phyloP scores from a whole-genome alignment of 2,797 vertebrate genomes.

The Halcyon leucocephala region DNA sequence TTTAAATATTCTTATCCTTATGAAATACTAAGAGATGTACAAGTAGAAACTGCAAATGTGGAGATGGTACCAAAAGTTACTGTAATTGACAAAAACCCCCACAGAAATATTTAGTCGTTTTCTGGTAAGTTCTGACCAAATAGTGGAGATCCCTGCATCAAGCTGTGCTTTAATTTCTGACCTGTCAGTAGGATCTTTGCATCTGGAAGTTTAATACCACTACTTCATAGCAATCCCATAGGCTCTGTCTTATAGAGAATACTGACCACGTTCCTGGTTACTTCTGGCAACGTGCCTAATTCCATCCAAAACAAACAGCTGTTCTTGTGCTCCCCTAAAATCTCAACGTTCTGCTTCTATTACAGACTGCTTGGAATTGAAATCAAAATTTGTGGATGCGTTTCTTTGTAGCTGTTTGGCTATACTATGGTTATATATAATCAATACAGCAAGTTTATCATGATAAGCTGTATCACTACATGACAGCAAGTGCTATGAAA shows the following conservation, averaged over 20 bases:
- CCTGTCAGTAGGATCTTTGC: not conserved
- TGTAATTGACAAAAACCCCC: not conserved
- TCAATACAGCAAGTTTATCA: not conserved
- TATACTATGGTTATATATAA: not conserved
- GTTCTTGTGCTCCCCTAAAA: not conserved
- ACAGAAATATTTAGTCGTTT: not conserved
- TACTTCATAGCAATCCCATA: not conserved
- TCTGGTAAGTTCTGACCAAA: not conserved
- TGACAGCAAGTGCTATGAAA: not conserved
- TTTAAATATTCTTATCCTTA: not conserved
- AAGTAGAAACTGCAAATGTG: not conserved
- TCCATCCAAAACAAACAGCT: not conserved
- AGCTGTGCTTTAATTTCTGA: not conserved
- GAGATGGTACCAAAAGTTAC: not conserved
- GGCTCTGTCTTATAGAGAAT: not conserved
- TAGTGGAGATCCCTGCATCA: not conserved
- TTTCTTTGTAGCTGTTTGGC: not conserved
- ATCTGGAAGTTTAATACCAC: not conserved
- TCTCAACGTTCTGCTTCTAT: not conserved
- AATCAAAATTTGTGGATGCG: not conserved
- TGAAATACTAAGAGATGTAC: not conserved
- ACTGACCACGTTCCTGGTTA: not conserved
- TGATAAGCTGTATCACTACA: rapidly evolving
- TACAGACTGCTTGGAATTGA: not conserved
- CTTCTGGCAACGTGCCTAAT: not conserved